Evolutionary conservation across 1,140 invertebrate species (phyloP), one percentile per base, ranked within the genome.

Genomic region (Oppia nitens): DNA sequence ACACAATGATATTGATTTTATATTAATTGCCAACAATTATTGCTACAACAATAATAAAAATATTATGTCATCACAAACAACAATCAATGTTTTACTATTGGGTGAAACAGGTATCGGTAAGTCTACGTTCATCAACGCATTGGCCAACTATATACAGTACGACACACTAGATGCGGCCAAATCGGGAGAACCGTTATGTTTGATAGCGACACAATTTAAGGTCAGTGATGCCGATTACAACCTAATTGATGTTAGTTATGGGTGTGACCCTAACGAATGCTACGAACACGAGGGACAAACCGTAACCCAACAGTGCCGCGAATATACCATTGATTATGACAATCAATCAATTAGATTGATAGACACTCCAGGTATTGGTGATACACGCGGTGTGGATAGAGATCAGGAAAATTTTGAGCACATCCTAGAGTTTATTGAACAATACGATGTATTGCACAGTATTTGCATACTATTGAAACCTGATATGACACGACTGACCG

Each of bases 41-140:
- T n/a, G n/a, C n/a, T n/a, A n/a, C n/a, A n/a, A n/a, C n/a, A n/a
- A n/a, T n/a, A n/a, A n/a, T n/a, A n/a, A n/a, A n/a, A n/a, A n/a
- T n/a, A n/a, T n/a, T n/a, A n/a, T n/a, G n/a, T n/a, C n/a, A n/a
- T n/a, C n/a, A n/a, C n/a, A n/a, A n/a, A n/a, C n/a, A n/a, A n/a
- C n/a, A n/a, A 21, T 12, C n/a, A 59, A 58, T 45, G 66, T 64
- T 55, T 50, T 64, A 2, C 27, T 64, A 12, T 56, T 64, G 14
- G 64, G 64, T 14, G 65, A 64, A 47, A 66, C 65, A 61, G 64
- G 64, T 40, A 48, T 65, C 3, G 64, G 64, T 2, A 64, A 64
- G 59, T 63, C 65, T 2, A 64, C 64, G 11, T 65, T 62, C 26
- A 62, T 64, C 17, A 64, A 64, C 48, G 63, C 62, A 3, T 32